Evolutionary conservation across 2,888 invertebrate genomes (phyloP).

Genomic region (Onchidella celtica): DNA sequence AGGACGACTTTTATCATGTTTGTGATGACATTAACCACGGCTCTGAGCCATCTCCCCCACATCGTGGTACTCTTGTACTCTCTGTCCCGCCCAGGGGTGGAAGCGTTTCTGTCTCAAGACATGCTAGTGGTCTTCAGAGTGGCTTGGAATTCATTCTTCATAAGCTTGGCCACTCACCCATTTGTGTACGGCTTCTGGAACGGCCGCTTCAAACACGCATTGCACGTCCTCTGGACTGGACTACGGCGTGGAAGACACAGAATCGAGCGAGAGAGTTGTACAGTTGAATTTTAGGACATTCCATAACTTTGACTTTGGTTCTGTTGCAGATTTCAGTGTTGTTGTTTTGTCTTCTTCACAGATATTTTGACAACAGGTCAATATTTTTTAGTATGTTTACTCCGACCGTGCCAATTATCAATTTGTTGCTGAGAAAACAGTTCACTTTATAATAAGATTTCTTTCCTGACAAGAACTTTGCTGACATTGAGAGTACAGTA

Average conservation of each 20-base stretch:
- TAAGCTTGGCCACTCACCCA: constrained; percentile 56
- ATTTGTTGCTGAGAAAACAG: too few species aligned
- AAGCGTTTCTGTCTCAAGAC: constrained; percentile 10
- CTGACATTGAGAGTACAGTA: too few species aligned
- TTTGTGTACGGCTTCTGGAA: constrained; percentile 58
- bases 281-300: neutral
- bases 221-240: constrained; percentile 9
- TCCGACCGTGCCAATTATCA: too few species aligned
- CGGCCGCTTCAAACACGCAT: constrained; percentile 52
- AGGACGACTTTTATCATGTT: constrained; percentile 56
- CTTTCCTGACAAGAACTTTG: too few species aligned
- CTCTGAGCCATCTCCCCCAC: constrained; percentile 55
- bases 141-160: constrained; percentile 53
- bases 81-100: constrained; percentile 24
- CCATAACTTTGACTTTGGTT: too few species aligned
- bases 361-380: too few species aligned
- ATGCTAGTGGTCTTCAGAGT: constrained; percentile 45
- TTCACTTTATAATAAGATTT: too few species aligned
- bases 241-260: neutral
- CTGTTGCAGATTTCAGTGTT: too few species aligned
- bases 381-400: too few species aligned
- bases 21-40: constrained; percentile 52
- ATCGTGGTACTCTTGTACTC: constrained; percentile 48
- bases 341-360: too few species aligned
- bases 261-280: neutral